A percentile compares a stretch with the other conserved stretches of the same genome.
phyloP scores from a whole-genome alignment of 2,888 invertebrate genomes.

The Alloscopus bannaensis region DNA sequence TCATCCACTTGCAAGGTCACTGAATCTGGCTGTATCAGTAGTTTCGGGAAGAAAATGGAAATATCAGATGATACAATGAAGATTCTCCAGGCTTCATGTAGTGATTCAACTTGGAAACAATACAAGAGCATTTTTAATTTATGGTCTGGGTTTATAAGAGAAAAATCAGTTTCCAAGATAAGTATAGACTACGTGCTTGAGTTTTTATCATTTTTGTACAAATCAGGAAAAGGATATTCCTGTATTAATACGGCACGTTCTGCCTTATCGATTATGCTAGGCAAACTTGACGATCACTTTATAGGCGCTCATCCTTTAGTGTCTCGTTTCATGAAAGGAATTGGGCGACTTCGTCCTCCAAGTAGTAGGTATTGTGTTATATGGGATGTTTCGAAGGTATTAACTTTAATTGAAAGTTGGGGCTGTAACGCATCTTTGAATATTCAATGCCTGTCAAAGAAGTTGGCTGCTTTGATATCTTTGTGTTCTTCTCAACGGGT shows the following conservation, averaged over 20 bases:
- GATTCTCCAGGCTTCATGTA: constrained; percentile 37
- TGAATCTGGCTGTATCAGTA: constrained; percentile 30
- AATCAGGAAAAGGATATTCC: constrained; percentile 30
- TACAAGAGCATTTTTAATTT: constrained; percentile 26
- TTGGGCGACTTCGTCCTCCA: constrained; percentile 36
- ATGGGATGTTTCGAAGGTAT: constrained; percentile 45
- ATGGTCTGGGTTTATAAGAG: constrained; percentile 23
- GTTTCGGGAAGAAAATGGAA: constrained; percentile 13
- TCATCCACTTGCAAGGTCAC: neutral
- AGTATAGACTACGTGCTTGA: neutral
- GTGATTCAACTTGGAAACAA: constrained; percentile 33
- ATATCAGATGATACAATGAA: neutral
- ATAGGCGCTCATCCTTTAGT: constrained; percentile 43
- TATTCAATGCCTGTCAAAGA: constrained; percentile 24
- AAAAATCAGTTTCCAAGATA: neutral
- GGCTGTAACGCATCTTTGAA: neutral
- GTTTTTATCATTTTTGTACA: constrained; percentile 30
- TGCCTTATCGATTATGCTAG: constrained; percentile 39
- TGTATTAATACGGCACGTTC: constrained; percentile 42
- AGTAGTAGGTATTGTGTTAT: constrained; percentile 26
- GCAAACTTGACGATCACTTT: neutral
- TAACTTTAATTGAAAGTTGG: constrained; percentile 16
- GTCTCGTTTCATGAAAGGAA: constrained; percentile 41
- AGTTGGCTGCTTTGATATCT: constrained; percentile 44
- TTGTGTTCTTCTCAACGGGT: constrained; percentile 46